Percentiles rank a stretch among this genome's conserved stretches.
phyloP scores from a whole-genome alignment of 53 echinoderm and acorn worm species.

The Antedon mediterranea region DNA sequence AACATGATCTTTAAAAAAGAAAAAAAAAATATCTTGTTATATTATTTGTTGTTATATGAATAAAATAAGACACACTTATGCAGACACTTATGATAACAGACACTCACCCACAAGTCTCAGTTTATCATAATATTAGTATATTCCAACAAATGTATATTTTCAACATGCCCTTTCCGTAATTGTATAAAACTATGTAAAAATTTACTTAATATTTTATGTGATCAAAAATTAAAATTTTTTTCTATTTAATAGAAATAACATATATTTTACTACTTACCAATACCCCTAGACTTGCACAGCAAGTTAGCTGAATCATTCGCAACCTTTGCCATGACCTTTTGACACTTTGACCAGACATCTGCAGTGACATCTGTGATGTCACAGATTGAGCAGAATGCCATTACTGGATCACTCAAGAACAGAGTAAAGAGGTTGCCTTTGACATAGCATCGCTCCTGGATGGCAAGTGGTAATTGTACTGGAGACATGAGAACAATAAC shows the following conservation, averaged over 20 bases:
- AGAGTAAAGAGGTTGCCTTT: conserved; percentile 96
- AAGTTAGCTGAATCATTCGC: conserved; percentile 16
- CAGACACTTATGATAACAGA: no score
- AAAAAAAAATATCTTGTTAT: no score
- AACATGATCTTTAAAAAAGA: conserved; percentile 44
- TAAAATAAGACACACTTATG: no score
- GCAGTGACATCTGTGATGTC: conserved; percentile 74
- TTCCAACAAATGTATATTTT: no score
- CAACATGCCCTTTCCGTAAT: no score
- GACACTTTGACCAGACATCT: conserved; percentile 76
- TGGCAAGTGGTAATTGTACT: conserved; percentile 38
- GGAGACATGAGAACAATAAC: conserved; percentile 91
- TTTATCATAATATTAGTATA: no score
- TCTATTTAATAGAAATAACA: no score
- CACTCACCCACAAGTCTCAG: no score
- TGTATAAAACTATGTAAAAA: no score
- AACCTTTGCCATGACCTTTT: conserved; percentile 64
- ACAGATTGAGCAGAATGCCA: conserved; percentile 76
- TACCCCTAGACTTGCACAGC: conserved; percentile 74
- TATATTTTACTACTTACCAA: conserved; percentile 53
- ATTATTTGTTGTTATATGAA: no score
- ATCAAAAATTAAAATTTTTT: no score
- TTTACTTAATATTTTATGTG: no score
- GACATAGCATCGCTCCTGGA: conserved; percentile 54
- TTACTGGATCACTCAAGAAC: conserved; percentile 75